Evolutionary conservation across 1,140 invertebrate species (phyloP).

Genomic region (Drosophila quadrilineata): DNA sequence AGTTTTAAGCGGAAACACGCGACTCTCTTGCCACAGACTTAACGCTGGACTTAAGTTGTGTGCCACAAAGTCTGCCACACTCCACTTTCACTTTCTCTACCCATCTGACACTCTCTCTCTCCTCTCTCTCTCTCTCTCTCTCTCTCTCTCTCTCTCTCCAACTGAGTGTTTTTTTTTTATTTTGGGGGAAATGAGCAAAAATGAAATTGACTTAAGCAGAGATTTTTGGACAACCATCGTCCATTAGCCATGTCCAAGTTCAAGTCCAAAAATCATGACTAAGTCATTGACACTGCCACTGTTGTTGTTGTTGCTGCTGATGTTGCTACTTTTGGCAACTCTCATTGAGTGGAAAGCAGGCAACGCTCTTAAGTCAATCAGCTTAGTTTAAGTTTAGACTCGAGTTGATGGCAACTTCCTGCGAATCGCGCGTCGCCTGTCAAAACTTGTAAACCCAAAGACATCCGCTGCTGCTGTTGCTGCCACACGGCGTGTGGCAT

Average conservation of each 20-base stretch:
- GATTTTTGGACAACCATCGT: constrained; percentile 36
- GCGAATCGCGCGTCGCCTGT: constrained; percentile 16
- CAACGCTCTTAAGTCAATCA: constrained; percentile 46
- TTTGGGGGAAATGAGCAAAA: constrained; percentile 38
- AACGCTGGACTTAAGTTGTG: constrained; percentile 31
- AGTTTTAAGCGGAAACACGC: constrained; percentile 71
- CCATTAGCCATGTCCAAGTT: constrained; percentile 44
- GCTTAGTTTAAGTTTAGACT: constrained; percentile 57
- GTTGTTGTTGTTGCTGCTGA: constrained; percentile 3
- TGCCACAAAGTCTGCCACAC: constrained; percentile 7
- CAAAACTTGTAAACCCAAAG: constrained; percentile 34
- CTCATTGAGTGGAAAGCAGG: constrained; percentile 45
- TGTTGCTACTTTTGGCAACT: constrained; percentile 31
- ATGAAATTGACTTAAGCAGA: constrained; percentile 64
- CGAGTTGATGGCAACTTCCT: background rate
- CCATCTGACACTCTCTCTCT: constrained; percentile 13
- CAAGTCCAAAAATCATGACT: constrained; percentile 6
- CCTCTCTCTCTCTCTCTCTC: background rate
- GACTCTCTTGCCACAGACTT: constrained; percentile 26
- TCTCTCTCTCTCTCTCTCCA: background rate
- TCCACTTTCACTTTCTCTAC: background rate
- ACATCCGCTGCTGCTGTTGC: background rate
- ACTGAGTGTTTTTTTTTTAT: background rate
- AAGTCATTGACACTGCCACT: constrained; percentile 57
- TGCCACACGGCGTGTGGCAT: background rate